Percentiles rank a stretch among this genome's conserved stretches.
Evolutionary conservation across 2,888 invertebrate species (phyloP).

Genomic region (Cancer borealis): DNA sequence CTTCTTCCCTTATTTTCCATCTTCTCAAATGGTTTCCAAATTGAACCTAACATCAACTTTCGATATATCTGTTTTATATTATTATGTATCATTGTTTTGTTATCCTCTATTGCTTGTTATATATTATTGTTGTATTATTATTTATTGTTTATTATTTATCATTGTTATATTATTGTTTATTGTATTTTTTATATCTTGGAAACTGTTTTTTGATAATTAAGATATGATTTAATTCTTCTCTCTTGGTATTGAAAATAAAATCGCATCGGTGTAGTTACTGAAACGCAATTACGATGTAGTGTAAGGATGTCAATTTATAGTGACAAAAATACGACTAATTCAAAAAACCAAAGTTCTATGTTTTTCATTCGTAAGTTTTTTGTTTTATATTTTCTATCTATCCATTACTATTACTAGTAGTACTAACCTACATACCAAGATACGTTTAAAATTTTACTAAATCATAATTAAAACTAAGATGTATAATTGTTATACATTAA

Average conservation of each 20-base stretch:
- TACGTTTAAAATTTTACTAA: background rate
- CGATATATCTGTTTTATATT: too few relatives aligned
- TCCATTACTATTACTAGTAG: background rate
- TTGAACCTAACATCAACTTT: too few relatives aligned
- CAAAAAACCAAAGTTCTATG: too few relatives aligned
- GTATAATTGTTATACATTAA: background rate
- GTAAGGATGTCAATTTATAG: too few relatives aligned
- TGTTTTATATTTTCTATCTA: background rate
- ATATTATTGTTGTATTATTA: background rate
- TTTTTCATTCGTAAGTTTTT: background rate
- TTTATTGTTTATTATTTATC: background rate
- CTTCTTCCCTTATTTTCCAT: background rate
- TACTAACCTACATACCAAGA: background rate
- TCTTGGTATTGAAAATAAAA: too few relatives aligned
- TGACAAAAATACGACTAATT: too few relatives aligned
- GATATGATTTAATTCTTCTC: too few relatives aligned
- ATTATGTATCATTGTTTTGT: background rate
- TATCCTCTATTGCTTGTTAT: background rate
- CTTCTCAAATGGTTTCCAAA: background rate
- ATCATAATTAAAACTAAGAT: background rate
- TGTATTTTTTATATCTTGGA: too few relatives aligned
- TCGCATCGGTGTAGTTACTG: too few relatives aligned
- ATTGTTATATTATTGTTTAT: too few relatives aligned
- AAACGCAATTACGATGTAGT: too few relatives aligned
- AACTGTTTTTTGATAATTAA: too few relatives aligned